Base-by-base conservation (phyloP, 2,888 invertebrate genomes). In the Idaea dimidiata region DNA sequence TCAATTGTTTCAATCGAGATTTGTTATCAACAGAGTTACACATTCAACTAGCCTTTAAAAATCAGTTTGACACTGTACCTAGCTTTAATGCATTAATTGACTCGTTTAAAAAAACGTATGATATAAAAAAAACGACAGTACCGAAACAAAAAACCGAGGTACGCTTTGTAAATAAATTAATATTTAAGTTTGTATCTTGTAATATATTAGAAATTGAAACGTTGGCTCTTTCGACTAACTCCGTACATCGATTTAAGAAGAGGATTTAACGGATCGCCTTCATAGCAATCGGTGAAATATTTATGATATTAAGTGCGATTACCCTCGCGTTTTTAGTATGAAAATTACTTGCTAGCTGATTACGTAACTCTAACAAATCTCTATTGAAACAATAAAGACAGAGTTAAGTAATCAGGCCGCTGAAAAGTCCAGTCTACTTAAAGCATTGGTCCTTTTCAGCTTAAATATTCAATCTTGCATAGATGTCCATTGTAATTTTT, bases 151-250 rank as follows among this genome's bases (percentile, higher is more conserved):
- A 32, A 65, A 64, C 69, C 79, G 82, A 81, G 84, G 84, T 86
- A 79, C 77, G 86, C 86, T 87, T 83, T 91, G 91, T 91, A 91
- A 89, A 91, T 91, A 90, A 24, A 84, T 84, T 78, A 76, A 79
- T 86, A 85, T 82, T 88, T 91, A 90, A 89, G 90, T 88, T 87
- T 87, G 79, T 89, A 87, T 43, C 43, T 74, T 88, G 86, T 89
- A 89, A 81, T 80, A 84, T 88, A 84, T 82, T 43, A 43, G 43
- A 43, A 43, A 43, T 43, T 8, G 7, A 10, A 43, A 43, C 43
- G 43, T 43, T 24, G 10, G 43, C 14, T 43, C 43, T 43, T 3
- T 10, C 43, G 2, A 10, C 43, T 43, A 8, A 43, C 43, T 43
- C 43, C 10, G 43, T 43, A 24, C 24, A 24, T 24, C 24, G 1